These are phyloP conservation scores for Holacanthus passer DNA, from an alignment of 2,113 vertebrate species.

Conservation along the genomic window DNA sequence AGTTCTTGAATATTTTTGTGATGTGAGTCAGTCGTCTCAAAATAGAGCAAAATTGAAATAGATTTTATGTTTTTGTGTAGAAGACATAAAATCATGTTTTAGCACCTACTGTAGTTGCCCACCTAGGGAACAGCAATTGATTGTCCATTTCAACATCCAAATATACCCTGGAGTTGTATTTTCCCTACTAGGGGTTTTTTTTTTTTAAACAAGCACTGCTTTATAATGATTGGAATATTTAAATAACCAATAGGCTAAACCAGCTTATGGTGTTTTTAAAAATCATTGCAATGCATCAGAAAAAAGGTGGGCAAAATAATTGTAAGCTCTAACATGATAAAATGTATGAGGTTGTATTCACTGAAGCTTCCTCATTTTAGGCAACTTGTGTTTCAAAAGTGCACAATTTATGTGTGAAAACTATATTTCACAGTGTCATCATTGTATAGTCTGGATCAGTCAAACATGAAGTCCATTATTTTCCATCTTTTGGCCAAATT, in stretches of 20 bases:
- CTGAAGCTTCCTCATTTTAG: constrained; percentile 17
- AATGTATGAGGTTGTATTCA: not conserved
- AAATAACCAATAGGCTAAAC: not conserved
- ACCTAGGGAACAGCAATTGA: not conserved
- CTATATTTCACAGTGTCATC: not conserved
- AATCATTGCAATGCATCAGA: not conserved
- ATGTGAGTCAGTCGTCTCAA: not conserved
- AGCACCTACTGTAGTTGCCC: not conserved
- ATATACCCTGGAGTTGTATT: constrained; percentile 10
- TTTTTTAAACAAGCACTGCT: not conserved
- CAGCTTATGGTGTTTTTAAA: not conserved
- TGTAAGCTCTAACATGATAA: not conserved
- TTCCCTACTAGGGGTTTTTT: not conserved
- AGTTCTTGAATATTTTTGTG: not conserved
- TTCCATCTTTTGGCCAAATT: constrained; percentile 33
- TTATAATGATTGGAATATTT: not conserved
- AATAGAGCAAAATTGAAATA: not conserved
- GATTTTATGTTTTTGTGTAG: not conserved
- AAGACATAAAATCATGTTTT: constrained; percentile 4
- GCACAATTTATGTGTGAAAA: constrained; percentile 1
- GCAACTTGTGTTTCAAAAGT: not conserved
- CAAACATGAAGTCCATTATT: constrained; percentile 32
- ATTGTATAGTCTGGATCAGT: constrained; percentile 28
- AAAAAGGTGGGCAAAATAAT: not conserved
- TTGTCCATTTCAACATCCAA: constrained; percentile 6